Conservation (phyloP, 1,140 invertebrate species). For the Teleopsis dalmanni region DNA sequence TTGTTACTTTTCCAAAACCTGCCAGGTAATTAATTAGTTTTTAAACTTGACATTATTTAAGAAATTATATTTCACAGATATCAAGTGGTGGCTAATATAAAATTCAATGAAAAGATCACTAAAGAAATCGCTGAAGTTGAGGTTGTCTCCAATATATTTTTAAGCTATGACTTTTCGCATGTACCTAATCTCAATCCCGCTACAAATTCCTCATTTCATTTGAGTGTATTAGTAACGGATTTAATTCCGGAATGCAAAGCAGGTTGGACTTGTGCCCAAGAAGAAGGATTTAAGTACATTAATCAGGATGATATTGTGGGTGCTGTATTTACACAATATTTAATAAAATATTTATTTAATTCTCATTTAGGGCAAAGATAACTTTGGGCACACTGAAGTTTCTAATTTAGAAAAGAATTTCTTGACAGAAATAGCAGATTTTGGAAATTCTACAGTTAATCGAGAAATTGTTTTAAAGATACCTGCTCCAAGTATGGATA, state of each 20-base stretch:
- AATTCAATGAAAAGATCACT: background rate
- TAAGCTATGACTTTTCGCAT: constrained; percentile 5
- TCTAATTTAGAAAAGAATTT: constrained; percentile 7
- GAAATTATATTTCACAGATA: too few species aligned
- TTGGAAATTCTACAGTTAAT: constrained; percentile 3
- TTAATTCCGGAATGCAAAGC: constrained; percentile 3
- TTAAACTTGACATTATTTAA: too few species aligned
- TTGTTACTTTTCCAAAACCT: too few species aligned
- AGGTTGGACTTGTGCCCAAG: constrained; percentile 5
- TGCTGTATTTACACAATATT: too few species aligned
- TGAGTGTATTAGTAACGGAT: constrained; percentile 2
- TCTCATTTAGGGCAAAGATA: background rate
- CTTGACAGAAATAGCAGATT: constrained; percentile 3
- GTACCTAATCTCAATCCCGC: constrained; percentile 7
- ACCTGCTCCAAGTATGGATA: background rate
- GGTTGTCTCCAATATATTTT: constrained; percentile 1
- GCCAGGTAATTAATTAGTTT: too few species aligned
- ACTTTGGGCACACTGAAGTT: constrained; percentile 4
- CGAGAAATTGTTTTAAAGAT: constrained; percentile 2
- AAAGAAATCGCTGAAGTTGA: constrained; percentile 2
- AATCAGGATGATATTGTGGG: background rate
- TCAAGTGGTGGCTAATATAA: background rate
- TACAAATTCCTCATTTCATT: background rate
- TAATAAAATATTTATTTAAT: too few species aligned
- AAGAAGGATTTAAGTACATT: constrained; percentile 3